These are phyloP conservation scores for Beroe ovata DNA, from an alignment of 37 sponge, comb jelly and placozoan species.

Conservation along the genomic window DNA sequence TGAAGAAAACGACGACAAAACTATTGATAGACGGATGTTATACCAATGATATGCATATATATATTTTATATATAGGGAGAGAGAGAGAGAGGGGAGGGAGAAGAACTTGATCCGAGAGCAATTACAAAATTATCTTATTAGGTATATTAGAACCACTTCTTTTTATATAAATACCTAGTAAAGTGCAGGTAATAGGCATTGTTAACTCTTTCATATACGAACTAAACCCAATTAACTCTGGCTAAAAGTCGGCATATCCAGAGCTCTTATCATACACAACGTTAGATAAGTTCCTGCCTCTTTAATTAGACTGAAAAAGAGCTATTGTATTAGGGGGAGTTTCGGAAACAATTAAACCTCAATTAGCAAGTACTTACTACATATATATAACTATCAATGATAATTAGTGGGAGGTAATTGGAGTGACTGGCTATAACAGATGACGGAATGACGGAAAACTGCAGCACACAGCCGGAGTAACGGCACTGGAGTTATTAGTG, in stretches of 20 bases:
- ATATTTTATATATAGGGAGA: too few species aligned
- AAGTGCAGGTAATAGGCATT: not conserved
- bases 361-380: not conserved
- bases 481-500: too few species aligned
- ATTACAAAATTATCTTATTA: not conserved
- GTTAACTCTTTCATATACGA: not conserved
- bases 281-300: not conserved
- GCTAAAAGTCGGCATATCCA: not conserved
- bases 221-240: not conserved
- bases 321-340: not conserved
- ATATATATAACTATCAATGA: too few species aligned
- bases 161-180: not conserved
- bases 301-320: not conserved
- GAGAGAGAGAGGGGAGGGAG: too few species aligned
- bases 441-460: too few species aligned
- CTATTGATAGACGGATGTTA: not conserved
- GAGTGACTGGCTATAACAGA: not conserved
- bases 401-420: not conserved
- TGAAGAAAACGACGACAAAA: constrained; percentile 25
- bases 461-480: too few species aligned
- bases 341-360: not conserved
- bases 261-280: too few species aligned
- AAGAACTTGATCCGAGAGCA: not conserved
- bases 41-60: not conserved
- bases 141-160: not conserved